These are phyloP conservation scores for Xiphorhynchus erythropygius DNA, from an alignment of 2,797 vertebrate genomes.

Conservation along the genomic window DNA sequence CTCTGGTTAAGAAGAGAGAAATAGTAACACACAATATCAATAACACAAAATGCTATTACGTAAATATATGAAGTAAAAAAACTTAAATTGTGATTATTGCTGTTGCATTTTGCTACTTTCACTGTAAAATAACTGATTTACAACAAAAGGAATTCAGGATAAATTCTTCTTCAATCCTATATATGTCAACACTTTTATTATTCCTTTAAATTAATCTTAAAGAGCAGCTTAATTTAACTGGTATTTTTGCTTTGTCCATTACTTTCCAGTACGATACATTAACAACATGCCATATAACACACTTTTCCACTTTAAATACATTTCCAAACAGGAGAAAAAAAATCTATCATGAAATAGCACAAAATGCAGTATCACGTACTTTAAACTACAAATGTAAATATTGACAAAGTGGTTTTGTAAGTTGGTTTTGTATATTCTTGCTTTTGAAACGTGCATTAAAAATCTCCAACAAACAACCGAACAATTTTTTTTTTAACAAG, in stretches of 20 bases:
- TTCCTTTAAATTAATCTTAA: neutral
- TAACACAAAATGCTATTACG: neutral
- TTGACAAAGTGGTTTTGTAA: neutral
- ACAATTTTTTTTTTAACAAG: neutral
- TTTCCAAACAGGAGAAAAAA: neutral
- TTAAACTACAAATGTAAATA: neutral
- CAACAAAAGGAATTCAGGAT: neutral
- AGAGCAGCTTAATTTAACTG: neutral
- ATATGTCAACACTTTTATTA: neutral
- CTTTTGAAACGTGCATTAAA: neutral
- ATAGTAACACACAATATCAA: neutral
- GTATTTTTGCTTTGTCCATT: neutral
- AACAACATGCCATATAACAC: neutral
- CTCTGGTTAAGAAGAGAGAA: conserved; percentile 48
- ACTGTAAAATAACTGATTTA: neutral
- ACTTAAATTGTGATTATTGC: neutral
- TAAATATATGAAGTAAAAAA: neutral
- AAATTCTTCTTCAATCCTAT: neutral
- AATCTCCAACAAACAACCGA: neutral
- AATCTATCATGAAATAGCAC: neutral
- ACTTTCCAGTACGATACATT: neutral
- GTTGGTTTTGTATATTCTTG: neutral
- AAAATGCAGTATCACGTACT: neutral
- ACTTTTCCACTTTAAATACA: neutral
- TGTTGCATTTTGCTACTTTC: neutral